Evolutionary conservation across 1,140 invertebrate species (phyloP), one percentile per base, ranked within the genome.

Genomic region (Eupristina koningsbergeri): DNA sequence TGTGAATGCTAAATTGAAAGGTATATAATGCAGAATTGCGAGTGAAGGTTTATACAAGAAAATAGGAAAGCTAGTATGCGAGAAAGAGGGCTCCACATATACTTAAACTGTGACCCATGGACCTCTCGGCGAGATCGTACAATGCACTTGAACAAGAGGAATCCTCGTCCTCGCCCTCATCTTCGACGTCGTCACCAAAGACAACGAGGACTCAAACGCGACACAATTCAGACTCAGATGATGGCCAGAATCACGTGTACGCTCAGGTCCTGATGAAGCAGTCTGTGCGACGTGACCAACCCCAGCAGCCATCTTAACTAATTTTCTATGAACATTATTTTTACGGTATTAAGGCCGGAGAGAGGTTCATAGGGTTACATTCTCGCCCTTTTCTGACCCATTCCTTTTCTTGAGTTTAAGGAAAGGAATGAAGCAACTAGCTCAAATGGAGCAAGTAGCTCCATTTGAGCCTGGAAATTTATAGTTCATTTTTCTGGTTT

Each of bases 271-370:
- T 45, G 41, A 41, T 50, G 78, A 80, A 69, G 53, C 31, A n/a
- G n/a, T n/a, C n/a, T n/a, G n/a, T n/a, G 34, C 63, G 78, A 15
- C 63, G 75, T 58, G 74, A 78, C 47, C 34, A 5, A 11, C 13
- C 64, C 63, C 36, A 15, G 17, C 64, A 34, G 26, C 69, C 22
- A 15, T 53, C 45, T 53, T 22, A 67, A 75, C 83, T 84, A 84
- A 84, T 84, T 80, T 80, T 31, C 53, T 80, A 75, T 77, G 71
- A 84, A 74, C 83, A 80, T 84, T 67, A 84, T 36, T 71, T 1
- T 50, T 69, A 34, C 19, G 36, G 36, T 22, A 2, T 64, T 64
- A 64, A 64, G 13, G 31, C 31, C 31, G 11, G 9, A 64, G 7
- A 15, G 34, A 34, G 34, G 7, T 64, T 64, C 63, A 63, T n/a